Base-by-base conservation (phyloP, 2,797 vertebrate genomes). In the Spizella passerina region DNA sequence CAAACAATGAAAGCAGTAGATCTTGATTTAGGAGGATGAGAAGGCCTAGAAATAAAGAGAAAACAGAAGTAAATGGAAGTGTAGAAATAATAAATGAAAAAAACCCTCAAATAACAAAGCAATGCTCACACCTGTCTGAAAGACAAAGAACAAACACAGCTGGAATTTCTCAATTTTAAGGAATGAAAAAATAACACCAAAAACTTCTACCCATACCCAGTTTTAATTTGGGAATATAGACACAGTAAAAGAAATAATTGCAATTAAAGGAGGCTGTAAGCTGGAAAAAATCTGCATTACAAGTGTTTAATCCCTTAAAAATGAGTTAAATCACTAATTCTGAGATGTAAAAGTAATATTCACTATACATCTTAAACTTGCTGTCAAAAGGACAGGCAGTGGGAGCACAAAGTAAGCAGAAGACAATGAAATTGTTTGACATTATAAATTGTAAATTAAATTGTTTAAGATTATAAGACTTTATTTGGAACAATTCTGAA, bases 21-120 rank as follows among this genome's bases (percentile, higher is more conserved):
- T 86, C 53, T 88, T 71, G 44, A 70, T 78, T 75, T 30, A 78
- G 34, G 44, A 83, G 64, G 19, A 46, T 1, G 14, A 46, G 61
- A 38, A 71, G 79, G 29, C 26, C n/a, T 9, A 44, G 82, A 85
- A 96, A 91, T 46, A 60, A 68, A 91, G 49, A 71, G 63, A 89
- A 63, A 76, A n/a, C 18, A 82, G 55, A 60, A 76, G 32, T 46
- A 77, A 86, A 89, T 70, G 64, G 27, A 89, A 87, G 16, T 22
- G 8, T 36, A 89, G 75, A 60, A 86, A 80, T 46, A 88, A 63
- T 15, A 85, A 72, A 61, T 53, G 6, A n/a, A 78, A 82, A 73
- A 38, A 34, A 8, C 1, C 4, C 5, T 39, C 8, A 69, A 70
- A 26, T 26, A 57, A n/a, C 29, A 71, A 79, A 70, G 6, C n/a